Evolutionary conservation across 2,113 vertebrate species (phyloP).

Genomic region (Glaucomys volans): DNA sequence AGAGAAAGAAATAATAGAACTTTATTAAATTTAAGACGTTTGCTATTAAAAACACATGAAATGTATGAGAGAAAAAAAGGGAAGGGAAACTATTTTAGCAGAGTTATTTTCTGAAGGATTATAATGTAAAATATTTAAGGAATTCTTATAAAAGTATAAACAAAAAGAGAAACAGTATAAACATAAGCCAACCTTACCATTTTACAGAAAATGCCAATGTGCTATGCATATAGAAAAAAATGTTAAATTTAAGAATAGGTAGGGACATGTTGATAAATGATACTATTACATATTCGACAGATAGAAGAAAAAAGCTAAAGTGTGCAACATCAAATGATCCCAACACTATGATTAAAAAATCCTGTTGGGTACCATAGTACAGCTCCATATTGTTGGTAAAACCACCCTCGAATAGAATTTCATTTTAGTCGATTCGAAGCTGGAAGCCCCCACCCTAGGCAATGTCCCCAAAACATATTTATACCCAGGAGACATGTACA

Average conservation of each 20-base stretch:
- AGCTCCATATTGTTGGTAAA: not conserved
- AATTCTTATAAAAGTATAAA: not conserved
- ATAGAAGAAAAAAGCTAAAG: not conserved
- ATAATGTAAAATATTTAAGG: not conserved
- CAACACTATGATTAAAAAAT: not conserved
- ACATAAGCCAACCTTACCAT: not conserved
- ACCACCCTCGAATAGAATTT: not conserved
- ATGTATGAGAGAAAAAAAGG: not conserved
- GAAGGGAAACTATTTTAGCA: not conserved
- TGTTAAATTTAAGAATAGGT: not conserved
- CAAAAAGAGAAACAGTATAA: not conserved
- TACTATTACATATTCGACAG: not conserved
- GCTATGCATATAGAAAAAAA: not conserved
- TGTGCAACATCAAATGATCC: not conserved
- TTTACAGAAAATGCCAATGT: not conserved
- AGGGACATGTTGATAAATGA: not conserved
- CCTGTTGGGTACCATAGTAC: not conserved
- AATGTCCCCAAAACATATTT: not conserved
- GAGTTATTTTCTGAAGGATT: not conserved
- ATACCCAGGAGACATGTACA: not conserved
- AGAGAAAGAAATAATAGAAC: not conserved
- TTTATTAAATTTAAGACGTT: not conserved
- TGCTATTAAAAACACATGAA: not conserved
- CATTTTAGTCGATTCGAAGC: not conserved
- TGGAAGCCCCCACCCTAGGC: not conserved